phyloP scores from a whole-genome alignment of 2,797 vertebrate species.

The Zalophus californianus region DNA sequence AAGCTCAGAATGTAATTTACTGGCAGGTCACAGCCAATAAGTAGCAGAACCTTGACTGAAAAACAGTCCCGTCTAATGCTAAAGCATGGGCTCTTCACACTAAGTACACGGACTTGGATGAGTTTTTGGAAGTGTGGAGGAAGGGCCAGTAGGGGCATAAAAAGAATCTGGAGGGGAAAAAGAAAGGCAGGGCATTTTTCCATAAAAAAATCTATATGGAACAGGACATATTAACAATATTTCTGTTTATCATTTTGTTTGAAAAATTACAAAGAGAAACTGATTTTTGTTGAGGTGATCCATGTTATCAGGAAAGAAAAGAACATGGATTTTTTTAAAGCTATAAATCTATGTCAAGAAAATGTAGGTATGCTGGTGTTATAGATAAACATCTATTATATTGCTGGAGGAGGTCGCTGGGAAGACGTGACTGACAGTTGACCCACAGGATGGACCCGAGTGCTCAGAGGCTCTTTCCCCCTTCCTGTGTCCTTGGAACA shows the following conservation, averaged over 20 bases:
- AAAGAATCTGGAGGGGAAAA: neutral
- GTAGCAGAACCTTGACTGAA: neutral
- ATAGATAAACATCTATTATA: slow-evolving; percentile 67
- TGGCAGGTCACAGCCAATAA: neutral
- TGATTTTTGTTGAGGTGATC: slow-evolving; percentile 70
- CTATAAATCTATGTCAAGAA: slow-evolving; percentile 46
- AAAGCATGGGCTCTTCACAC: neutral
- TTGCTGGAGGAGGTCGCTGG: neutral
- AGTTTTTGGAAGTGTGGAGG: neutral
- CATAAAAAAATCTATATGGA: slow-evolving; percentile 14
- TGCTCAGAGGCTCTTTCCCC: neutral
- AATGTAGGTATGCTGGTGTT: slow-evolving; percentile 11
- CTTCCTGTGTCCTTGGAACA: neutral
- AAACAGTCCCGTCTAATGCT: neutral
- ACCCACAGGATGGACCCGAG: neutral
- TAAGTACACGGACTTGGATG: neutral
- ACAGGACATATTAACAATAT: neutral
- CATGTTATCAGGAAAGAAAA: slow-evolving; percentile 48
- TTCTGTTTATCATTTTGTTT: slow-evolving; percentile 19
- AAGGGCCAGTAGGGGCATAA: neutral
- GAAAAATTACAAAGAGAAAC: slow-evolving; percentile 46
- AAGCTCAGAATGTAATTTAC: neutral
- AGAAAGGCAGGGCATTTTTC: neutral
- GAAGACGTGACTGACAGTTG: neutral
- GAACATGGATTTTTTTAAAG: slow-evolving; percentile 43